Percentiles rank a stretch among this genome's conserved stretches.
Conservation (phyloP, 2,888 invertebrate species). For the Lithophane ornitopus region DNA sequence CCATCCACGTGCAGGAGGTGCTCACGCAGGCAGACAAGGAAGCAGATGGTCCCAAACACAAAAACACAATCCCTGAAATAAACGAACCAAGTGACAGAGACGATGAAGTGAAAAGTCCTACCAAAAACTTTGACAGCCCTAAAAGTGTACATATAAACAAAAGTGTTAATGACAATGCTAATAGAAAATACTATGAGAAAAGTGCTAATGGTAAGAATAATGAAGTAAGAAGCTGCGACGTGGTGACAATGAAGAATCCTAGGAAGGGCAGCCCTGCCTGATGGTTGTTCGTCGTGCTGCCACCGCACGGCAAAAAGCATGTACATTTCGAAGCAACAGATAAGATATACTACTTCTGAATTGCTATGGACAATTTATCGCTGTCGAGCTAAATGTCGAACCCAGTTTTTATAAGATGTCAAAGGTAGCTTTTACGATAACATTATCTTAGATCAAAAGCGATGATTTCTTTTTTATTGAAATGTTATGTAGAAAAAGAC, state of each 20-base stretch:
- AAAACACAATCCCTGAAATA: constrained; percentile 81
- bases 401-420: constrained; percentile 15
- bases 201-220: constrained; percentile 61
- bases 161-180: constrained; percentile 46
- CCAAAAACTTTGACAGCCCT: constrained; percentile 41
- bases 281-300: constrained; percentile 87
- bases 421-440: background rate
- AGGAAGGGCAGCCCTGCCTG: constrained; percentile 77
- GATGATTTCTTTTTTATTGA: background rate
- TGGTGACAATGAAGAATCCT: constrained; percentile 68
- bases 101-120: constrained; percentile 64
- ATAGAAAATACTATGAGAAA: constrained; percentile 50
- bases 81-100: constrained; percentile 79
- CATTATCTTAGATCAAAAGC: background rate
- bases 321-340: constrained; percentile 87
- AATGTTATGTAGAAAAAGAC: background rate
- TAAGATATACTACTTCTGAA: constrained; percentile 86
- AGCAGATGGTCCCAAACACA: constrained; percentile 69
- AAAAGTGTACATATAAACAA: constrained; percentile 49
- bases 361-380: constrained; percentile 40
- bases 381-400: constrained; percentile 63
- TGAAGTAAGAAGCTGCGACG: constrained; percentile 64
- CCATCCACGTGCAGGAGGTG: constrained; percentile 86
- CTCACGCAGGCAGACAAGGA: constrained; percentile 82
- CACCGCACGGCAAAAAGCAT: constrained; percentile 84